These are phyloP conservation scores for Condylura cristata DNA, from an alignment of 2,113 vertebrate species.

Conservation along the genomic window DNA sequence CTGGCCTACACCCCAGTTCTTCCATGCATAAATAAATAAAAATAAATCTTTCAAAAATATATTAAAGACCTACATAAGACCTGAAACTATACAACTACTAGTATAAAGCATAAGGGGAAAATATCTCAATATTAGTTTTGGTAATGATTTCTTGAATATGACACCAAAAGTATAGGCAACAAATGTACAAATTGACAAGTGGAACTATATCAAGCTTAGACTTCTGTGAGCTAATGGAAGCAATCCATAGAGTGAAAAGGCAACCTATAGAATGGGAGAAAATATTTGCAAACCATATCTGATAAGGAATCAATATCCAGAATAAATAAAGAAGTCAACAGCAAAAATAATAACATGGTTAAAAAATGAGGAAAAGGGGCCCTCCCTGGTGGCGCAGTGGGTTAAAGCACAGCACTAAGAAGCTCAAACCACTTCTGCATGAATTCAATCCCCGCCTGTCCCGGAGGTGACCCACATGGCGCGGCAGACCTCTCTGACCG, in stretches of 20 bases:
- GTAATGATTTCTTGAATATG: neutral
- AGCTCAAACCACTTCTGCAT: too few species aligned
- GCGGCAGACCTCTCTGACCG: too few species aligned
- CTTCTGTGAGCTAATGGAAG: neutral
- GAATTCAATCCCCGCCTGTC: too few species aligned
- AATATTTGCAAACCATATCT: neutral
- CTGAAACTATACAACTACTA: neutral
- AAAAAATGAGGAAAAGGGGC: too few species aligned
- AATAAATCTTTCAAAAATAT: neutral
- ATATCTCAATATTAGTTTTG: neutral
- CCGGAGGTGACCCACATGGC: too few species aligned
- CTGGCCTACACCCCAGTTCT: too few species aligned
- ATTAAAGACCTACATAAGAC: neutral
- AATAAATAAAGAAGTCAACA: neutral
- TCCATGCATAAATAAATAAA: too few species aligned
- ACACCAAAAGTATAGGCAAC: too few species aligned
- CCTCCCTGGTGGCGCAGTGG: too few species aligned
- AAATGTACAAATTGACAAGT: too few species aligned
- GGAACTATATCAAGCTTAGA: neutral
- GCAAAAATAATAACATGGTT: neutral
- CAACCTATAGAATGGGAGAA: neutral
- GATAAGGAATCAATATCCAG: neutral
- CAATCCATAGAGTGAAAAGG: neutral
- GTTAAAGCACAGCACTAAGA: too few species aligned
- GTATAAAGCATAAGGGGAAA: neutral